A percentile compares a stretch with the other conserved stretches of the same genome.
Evolutionary conservation across 2,113 vertebrate genomes (phyloP).

Genomic region (Dendropsophus ebraccatus): DNA sequence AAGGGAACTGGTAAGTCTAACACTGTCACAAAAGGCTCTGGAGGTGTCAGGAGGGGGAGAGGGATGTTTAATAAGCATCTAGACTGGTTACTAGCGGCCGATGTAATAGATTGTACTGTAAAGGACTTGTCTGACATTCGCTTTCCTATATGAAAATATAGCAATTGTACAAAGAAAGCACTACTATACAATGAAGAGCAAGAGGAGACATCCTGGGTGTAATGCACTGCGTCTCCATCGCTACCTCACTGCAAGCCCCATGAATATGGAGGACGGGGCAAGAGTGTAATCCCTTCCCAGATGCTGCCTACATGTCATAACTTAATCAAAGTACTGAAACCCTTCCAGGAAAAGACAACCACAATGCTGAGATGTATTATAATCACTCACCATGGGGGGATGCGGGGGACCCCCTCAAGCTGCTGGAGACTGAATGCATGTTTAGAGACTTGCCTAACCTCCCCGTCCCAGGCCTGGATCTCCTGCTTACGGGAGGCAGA

Average conservation of each 20-base stretch:
- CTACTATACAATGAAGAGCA: too few relatives aligned
- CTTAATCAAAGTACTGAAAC: not conserved
- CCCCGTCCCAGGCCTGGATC: conserved; percentile 97
- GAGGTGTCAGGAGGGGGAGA: too few relatives aligned
- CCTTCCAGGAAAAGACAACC: not conserved
- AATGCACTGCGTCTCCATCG: not conserved
- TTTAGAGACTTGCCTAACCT: conserved; percentile 92
- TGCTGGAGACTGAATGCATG: conserved; percentile 90
- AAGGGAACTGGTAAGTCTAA: not conserved
- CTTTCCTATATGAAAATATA: too few relatives aligned
- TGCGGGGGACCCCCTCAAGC: conserved; percentile 90
- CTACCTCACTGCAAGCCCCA: not conserved
- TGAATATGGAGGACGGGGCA: not conserved
- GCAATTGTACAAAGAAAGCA: too few relatives aligned
- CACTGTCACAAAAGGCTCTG: not conserved
- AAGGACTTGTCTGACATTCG: too few relatives aligned
- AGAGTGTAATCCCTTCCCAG: too few relatives aligned
- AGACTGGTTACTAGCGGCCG: not conserved
- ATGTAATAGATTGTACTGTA: too few relatives aligned
- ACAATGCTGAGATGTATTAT: not conserved
- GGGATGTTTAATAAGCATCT: not conserved
- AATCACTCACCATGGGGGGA: conserved; percentile 88
- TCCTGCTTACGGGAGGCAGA: conserved; percentile 92
- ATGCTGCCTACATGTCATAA: not conserved
- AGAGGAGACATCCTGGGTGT: too few relatives aligned